Evolutionary conservation across 2,888 invertebrate genomes (phyloP), one percentile per base, ranked within the genome.

Genomic region (Fissipunctia ypsillon): DNA sequence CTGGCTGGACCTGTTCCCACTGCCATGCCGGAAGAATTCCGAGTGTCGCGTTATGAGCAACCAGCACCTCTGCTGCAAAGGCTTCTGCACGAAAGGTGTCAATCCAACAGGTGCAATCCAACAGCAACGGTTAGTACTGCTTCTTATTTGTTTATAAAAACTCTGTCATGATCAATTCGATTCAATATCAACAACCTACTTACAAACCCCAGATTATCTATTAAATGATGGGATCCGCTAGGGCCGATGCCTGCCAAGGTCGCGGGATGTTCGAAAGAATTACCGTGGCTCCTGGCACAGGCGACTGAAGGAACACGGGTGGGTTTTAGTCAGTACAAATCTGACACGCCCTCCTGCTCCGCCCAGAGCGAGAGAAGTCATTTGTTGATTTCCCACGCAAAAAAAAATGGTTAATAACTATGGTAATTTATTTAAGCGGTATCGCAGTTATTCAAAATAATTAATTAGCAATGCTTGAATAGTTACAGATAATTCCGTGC

Each of bases 11-110:
- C 89, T 97, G 73, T 97, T 97, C 84, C 96, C 96, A n/a, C 90
- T 97, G 71, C 97, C 97, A 0, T 97, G 97, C 90, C 93, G 91
- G 75, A 94, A 95, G 80, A 92, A 95, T 85, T 91, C 93, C 12
- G 97, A 97, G 85, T 97, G 97, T 87, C 88, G 90, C 64, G 93
- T 97, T 43, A 96, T 97, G 93, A 96, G 97, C 66, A 91, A 94
- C 60, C 93, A 94, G 80, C 95, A 97, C 80, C 93, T 97, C 16
- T 97, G 97, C 91, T 97, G 97, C 89, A 95, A 96, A 67, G 95
- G 96, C 38, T 92, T 94, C 83, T 97, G 97, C 88, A 95, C 96
- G 12, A 96, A 96, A 81, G 97, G 96, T 54, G 88, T 95, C 64
- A 90, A 89, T 61, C 87, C 87, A 19, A 84, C 90, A 28, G 90